Evolutionary conservation across 2,797 vertebrate genomes (phyloP), one percentile per base, ranked within the genome.

Genomic region (Channallabes apus): DNA sequence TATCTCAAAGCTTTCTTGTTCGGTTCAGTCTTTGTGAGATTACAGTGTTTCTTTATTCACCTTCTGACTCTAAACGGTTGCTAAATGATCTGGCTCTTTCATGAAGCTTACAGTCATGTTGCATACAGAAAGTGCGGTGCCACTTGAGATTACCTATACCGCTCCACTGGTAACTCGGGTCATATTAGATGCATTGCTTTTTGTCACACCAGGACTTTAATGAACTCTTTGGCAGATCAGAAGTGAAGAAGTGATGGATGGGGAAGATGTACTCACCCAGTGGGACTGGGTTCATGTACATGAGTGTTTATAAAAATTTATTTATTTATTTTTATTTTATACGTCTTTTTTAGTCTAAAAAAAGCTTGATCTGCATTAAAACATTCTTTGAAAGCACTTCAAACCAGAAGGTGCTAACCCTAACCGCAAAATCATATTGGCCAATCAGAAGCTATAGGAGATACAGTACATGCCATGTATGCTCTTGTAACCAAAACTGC

Each of bases 1-100:
- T 54, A 29, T 54, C 51, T 54, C 27, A 54, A 75, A 75, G 24
- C 6, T 7, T 73, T 54, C 41, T 29, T 11, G 46, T n/a, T 73
- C n/a, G 12, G 18, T 54, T 75, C 15, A 18, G 27, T 12, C 18
- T 20, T 76, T 32, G 73, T 76, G 51, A 58, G 51, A 76, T 58
- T 58, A 77, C 3, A 75, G 18, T 76, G 73, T 58, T 77, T 77
- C 3, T 58, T 58, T 58, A 22, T 22, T 77, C 54, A 77, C n/a
- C n/a, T 51, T 54, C n/a, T 3, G 1, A 15, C 24, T 73, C 41
- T 54, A 46, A 46, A 46, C 72, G 18, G 51, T 32, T 58, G 51
- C 51, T 22, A 76, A 29, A 76, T 32, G 32, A 29, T 75, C 72
- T 54, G 46, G 46, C 3, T 54, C 46, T 54, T n/a, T 54, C 72